These are phyloP conservation scores for Balaeniceps rex DNA, from an alignment of 2,113 vertebrate species.

Conservation along the genomic window DNA sequence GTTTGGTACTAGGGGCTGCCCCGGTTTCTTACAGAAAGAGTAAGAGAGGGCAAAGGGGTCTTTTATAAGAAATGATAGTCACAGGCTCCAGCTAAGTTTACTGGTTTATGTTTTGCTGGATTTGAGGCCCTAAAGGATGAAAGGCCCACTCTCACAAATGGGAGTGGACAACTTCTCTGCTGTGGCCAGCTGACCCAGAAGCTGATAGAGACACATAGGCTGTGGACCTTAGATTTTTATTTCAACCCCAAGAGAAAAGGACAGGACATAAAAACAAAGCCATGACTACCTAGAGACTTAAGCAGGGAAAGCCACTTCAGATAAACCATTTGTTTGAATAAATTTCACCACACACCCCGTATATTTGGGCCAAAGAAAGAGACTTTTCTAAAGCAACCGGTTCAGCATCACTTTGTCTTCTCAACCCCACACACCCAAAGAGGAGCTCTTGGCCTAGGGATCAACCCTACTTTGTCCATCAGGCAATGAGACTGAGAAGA, in stretches of 20 bases:
- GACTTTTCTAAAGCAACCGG: background rate
- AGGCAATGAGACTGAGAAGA: background rate
- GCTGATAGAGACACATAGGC: background rate
- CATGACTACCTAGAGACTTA: background rate
- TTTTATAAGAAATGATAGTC: background rate
- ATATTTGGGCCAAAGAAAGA: background rate
- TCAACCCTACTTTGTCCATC: background rate
- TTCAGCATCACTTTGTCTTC: background rate
- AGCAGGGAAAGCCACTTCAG: background rate
- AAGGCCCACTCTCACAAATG: background rate
- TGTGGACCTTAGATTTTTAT: background rate
- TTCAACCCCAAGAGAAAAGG: background rate
- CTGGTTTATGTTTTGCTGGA: background rate
- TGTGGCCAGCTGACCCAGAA: background rate
- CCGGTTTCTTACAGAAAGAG: background rate
- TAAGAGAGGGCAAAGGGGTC: background rate
- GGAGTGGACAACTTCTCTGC: background rate
- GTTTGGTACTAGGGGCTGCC: background rate
- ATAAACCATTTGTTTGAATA: background rate
- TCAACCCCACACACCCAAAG: background rate
- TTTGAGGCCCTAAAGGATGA: background rate
- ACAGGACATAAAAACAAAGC: background rate
- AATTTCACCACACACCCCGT: background rate
- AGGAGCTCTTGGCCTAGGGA: background rate
- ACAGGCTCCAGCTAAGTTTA: background rate